Percentiles rank a stretch among this genome's conserved stretches.
Evolutionary conservation across 2,888 invertebrate species (phyloP).

Genomic region (Leucozona laternaria): DNA sequence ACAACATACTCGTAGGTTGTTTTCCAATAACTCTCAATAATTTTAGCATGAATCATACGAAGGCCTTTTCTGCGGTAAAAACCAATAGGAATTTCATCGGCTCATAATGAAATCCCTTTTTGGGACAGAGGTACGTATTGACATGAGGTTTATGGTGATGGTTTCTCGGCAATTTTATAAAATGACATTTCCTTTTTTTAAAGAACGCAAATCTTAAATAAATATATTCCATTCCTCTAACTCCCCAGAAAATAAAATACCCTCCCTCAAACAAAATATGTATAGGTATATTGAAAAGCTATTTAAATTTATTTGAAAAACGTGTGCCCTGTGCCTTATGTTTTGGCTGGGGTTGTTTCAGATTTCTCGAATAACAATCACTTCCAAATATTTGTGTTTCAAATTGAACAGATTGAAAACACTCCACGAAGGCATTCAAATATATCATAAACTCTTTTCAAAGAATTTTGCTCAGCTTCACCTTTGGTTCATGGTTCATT

Average conservation of each 20-base stretch:
- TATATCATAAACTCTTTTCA: not conserved
- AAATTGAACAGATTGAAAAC: slow-evolving; percentile 15
- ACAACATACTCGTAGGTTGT: no score
- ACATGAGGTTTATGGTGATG: no score
- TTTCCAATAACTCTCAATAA: no score
- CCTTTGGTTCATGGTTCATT: not conserved
- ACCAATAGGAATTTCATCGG: no score
- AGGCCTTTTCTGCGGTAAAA: no score
- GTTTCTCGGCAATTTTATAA: no score
- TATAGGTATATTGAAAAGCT: not conserved
- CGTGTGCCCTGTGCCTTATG: not conserved
- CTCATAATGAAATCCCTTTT: no score
- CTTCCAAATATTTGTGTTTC: slow-evolving; percentile 1
- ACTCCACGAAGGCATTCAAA: not conserved
- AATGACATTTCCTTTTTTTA: no score
- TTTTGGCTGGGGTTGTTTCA: not conserved
- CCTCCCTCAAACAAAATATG: not conserved
- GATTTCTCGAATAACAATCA: not conserved
- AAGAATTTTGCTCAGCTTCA: not conserved
- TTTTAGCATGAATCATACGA: no score
- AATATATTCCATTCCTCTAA: not conserved
- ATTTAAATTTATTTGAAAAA: slow-evolving; percentile 13
- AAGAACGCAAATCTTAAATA: no score
- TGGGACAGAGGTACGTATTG: no score
- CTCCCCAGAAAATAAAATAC: not conserved